These are phyloP conservation scores for Plectropomus leopardus DNA, from an alignment of 2,113 vertebrate species.

Conservation along the genomic window DNA sequence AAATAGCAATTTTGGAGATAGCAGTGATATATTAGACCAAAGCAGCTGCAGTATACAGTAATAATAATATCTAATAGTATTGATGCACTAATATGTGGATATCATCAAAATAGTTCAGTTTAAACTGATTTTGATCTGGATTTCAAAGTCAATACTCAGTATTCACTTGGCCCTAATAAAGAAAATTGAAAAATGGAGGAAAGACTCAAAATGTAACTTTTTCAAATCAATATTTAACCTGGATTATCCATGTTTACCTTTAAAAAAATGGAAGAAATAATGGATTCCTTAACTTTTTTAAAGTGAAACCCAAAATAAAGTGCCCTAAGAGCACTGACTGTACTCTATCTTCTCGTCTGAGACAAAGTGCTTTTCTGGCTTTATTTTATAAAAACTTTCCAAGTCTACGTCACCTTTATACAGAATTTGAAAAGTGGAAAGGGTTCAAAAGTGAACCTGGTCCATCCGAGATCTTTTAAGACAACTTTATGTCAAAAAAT, in stretches of 20 bases:
- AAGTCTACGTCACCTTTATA: neutral
- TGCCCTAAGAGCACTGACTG: neutral
- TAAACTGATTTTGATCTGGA: neutral
- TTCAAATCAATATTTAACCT: neutral
- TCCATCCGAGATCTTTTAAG: slow-evolving; percentile 37
- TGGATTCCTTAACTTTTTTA: neutral
- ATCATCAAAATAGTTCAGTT: neutral
- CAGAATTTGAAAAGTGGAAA: neutral
- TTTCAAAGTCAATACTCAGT: neutral
- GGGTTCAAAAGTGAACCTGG: neutral
- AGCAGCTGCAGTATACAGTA: no score
- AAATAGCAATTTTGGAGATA: no score
- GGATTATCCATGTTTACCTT: neutral
- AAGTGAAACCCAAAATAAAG: neutral
- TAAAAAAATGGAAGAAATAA: neutral
- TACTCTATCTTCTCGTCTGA: neutral
- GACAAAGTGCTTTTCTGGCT: neutral
- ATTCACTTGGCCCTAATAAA: neutral
- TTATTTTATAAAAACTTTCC: neutral
- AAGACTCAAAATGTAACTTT: no score
- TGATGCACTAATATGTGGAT: neutral
- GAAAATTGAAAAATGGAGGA: neutral
- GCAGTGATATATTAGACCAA: no score
- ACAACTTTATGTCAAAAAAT: slow-evolving; percentile 38
- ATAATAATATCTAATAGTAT: no score